A percentile compares a stretch with the other conserved stretches of the same genome.
phyloP scores from a whole-genome alignment of 2,888 invertebrate species.

The Pseudococcus longispinus region DNA sequence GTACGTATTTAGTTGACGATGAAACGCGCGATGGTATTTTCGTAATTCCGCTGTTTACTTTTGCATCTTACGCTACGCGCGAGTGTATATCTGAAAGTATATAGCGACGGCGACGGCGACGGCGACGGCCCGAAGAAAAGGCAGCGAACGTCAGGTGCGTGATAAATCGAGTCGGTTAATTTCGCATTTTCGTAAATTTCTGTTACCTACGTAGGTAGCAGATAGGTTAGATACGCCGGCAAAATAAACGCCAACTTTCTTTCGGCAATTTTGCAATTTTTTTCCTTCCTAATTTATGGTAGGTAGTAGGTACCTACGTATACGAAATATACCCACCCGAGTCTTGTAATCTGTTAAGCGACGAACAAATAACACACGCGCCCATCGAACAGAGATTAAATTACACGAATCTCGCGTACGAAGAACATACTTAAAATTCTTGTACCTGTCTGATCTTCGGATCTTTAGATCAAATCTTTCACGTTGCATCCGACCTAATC shows the following conservation, averaged over 20 bases:
- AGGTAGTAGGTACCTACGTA: no score
- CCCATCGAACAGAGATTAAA: no score
- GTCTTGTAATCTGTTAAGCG: no score
- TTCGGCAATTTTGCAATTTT: neutral
- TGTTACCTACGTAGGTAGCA: neutral
- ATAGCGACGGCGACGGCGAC: neutral
- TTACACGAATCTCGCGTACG: no score
- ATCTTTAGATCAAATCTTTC: no score
- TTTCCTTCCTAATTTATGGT: neutral
- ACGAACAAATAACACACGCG: no score
- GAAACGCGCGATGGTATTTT: neutral
- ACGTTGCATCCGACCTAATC: no score
- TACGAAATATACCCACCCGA: no score
- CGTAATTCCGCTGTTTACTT: neutral
- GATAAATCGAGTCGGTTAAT: conserved; percentile 11
- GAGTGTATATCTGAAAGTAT: neutral
- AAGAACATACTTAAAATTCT: no score
- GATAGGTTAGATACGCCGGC: neutral
- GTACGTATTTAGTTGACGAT: neutral
- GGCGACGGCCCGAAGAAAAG: neutral
- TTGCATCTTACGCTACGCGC: neutral
- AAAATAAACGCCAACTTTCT: conserved; percentile 1
- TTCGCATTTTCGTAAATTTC: neutral
- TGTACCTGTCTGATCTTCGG: neutral
- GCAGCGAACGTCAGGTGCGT: neutral